Percentiles rank a stretch among this genome's conserved stretches.
phyloP scores from a whole-genome alignment of 2,888 invertebrate species.

The Melanostoma mellinum region DNA sequence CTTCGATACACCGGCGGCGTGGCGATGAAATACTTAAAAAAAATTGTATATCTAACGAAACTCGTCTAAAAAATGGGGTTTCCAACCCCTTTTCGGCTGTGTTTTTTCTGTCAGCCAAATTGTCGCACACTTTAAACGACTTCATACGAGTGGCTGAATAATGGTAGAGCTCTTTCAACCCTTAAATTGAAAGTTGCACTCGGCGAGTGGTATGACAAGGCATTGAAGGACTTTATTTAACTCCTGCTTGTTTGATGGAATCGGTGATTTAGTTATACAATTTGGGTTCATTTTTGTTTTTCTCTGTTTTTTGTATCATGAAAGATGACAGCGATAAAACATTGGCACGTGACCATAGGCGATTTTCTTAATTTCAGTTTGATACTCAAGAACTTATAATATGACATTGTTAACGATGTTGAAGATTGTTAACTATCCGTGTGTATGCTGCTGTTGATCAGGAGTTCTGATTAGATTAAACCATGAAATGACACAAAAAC shows the following conservation, averaged over 20 bases:
- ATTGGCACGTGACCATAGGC: slow-evolving; percentile 68
- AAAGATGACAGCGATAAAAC: slow-evolving; percentile 57
- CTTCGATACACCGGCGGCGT: background rate
- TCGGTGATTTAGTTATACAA: slow-evolving; percentile 40
- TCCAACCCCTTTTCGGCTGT: slow-evolving; percentile 53
- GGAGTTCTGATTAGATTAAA: slow-evolving; percentile 67
- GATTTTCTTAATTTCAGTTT: slow-evolving; percentile 28
- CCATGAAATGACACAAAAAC: slow-evolving; percentile 66
- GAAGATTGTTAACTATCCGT: slow-evolving; percentile 61
- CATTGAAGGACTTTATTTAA: slow-evolving; percentile 57
- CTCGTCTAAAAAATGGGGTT: slow-evolving; percentile 45
- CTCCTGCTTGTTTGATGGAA: slow-evolving; percentile 53
- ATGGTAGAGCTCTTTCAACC: slow-evolving; percentile 56
- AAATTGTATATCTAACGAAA: slow-evolving; percentile 20
- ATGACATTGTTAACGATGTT: slow-evolving; percentile 71
- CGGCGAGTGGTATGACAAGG: slow-evolving; percentile 7
- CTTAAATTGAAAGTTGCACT: slow-evolving; percentile 67
- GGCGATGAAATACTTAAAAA: background rate
- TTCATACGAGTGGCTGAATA: slow-evolving; percentile 56
- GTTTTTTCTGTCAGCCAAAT: slow-evolving; percentile 39
- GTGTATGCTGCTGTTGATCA: slow-evolving; percentile 36
- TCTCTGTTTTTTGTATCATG: slow-evolving; percentile 1
- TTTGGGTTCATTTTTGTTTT: slow-evolving; percentile 5
- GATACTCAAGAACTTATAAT: slow-evolving; percentile 53
- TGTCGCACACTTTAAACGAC: slow-evolving; percentile 63